phyloP scores from a whole-genome alignment of 2,113 vertebrate genomes.

The Ursus arctos region DNA sequence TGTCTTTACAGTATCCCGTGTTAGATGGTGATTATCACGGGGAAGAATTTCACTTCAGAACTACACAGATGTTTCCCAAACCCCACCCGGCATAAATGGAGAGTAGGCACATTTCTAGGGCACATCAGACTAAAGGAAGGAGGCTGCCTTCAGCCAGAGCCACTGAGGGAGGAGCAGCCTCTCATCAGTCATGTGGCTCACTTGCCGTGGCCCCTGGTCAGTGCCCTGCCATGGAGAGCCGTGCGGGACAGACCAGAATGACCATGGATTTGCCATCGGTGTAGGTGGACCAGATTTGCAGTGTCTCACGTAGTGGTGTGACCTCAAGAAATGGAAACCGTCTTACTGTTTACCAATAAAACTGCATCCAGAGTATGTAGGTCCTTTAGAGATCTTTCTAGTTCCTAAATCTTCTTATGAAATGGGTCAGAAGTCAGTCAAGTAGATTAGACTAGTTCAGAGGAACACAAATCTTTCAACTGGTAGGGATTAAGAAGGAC shows the following conservation, averaged over 20 bases:
- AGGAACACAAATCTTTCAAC: background rate
- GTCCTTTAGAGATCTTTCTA: background rate
- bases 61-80: background rate
- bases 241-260: too few species aligned
- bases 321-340: background rate
- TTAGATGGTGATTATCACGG: background rate
- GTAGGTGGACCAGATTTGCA: background rate
- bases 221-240: background rate
- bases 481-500: background rate
- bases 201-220: accelerated
- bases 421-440: background rate
- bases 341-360: background rate
- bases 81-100: background rate
- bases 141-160: background rate
- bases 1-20: background rate
- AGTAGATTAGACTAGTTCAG: background rate
- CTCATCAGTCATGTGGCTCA: background rate
- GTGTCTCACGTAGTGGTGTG: background rate
- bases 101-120: background rate
- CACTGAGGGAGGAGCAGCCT: background rate
- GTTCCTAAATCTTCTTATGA: background rate
- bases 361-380: background rate
- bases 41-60: background rate
- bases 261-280: too few species aligned
- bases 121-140: background rate